These are phyloP conservation scores for Panorpa germanica DNA, from an alignment of 2,888 invertebrate genomes.

Conservation along the genomic window DNA sequence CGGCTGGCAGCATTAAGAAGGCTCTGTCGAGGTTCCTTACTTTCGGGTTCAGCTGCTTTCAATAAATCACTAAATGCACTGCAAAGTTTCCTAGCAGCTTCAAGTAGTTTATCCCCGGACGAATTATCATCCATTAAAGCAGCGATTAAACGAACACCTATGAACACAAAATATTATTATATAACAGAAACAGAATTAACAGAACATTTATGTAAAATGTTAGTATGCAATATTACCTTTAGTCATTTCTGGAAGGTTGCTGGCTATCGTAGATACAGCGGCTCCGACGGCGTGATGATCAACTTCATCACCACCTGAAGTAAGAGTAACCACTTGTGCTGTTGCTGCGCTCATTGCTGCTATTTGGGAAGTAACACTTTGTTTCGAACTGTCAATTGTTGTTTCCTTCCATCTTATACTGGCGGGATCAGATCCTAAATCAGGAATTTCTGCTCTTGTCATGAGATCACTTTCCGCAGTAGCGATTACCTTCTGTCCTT, in stretches of 20 bases:
- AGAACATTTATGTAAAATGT: conserved; percentile 1
- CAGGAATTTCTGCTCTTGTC: conserved; percentile 37
- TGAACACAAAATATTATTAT: not conserved
- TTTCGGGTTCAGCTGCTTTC: conserved; percentile 88
- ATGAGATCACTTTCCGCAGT: conserved; percentile 65
- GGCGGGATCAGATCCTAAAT: conserved; percentile 65
- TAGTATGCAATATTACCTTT: conserved; percentile 36
- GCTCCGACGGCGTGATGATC: conserved; percentile 93
- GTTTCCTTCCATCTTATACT: conserved; percentile 89
- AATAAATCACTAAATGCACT: conserved; percentile 88
- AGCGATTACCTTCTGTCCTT: conserved; percentile 74
- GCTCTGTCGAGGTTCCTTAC: conserved; percentile 82
- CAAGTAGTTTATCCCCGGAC: conserved; percentile 68
- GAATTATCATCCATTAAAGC: conserved; percentile 79
- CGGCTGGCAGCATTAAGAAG: conserved; percentile 87
- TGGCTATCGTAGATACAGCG: conserved; percentile 92
- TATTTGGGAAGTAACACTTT: conserved; percentile 90
- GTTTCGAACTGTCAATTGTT: conserved; percentile 84
- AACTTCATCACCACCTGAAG: conserved; percentile 75
- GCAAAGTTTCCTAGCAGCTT: conserved; percentile 84
- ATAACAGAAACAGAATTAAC: conserved; percentile 4
- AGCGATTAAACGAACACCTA: conserved; percentile 50
- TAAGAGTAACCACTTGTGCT: conserved; percentile 86
- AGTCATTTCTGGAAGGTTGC: conserved; percentile 91
- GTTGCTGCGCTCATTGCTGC: conserved; percentile 99